Evolutionary conservation across 2,888 invertebrate species (phyloP).

Genomic region (Drosophila hawaiiensis): DNA sequence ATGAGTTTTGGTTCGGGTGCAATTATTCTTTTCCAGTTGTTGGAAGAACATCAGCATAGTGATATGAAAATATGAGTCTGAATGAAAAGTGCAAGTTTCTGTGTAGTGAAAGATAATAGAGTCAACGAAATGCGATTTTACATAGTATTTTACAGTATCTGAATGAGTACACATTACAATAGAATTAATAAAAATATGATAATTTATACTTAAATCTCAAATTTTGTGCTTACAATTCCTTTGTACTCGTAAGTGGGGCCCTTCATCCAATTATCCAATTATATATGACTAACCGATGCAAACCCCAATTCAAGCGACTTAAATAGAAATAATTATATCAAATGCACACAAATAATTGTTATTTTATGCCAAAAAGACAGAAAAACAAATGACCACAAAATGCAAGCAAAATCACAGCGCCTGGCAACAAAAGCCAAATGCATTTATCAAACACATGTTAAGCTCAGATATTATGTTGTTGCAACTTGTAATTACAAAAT

Average conservation of each 20-base stretch:
- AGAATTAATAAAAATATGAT: neutral
- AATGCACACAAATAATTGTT: conserved; percentile 16
- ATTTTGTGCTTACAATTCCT: neutral
- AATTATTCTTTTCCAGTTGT: conserved; percentile 65
- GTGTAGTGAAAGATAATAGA: neutral
- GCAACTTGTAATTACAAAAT: conserved; percentile 31
- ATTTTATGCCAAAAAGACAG: conserved; percentile 10
- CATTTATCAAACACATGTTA: conserved; percentile 55
- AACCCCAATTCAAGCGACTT: neutral
- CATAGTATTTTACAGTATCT: neutral
- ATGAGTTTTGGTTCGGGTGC: conserved; percentile 69
- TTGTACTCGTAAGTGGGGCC: neutral
- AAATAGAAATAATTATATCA: neutral
- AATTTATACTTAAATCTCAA: neutral
- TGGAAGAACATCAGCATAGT: conserved; percentile 35
- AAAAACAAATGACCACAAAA: neutral
- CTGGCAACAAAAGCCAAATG: conserved; percentile 30
- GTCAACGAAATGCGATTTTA: neutral
- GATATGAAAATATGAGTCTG: conserved; percentile 10
- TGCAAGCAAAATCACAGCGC: conserved; percentile 39
- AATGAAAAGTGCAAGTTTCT: neutral
- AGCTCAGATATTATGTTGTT: conserved; percentile 53
- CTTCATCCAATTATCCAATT: neutral
- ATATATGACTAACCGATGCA: neutral
- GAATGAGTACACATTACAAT: neutral